phyloP scores from a whole-genome alignment of 2,888 invertebrate genomes.

The Falcaria lacertinaria region DNA sequence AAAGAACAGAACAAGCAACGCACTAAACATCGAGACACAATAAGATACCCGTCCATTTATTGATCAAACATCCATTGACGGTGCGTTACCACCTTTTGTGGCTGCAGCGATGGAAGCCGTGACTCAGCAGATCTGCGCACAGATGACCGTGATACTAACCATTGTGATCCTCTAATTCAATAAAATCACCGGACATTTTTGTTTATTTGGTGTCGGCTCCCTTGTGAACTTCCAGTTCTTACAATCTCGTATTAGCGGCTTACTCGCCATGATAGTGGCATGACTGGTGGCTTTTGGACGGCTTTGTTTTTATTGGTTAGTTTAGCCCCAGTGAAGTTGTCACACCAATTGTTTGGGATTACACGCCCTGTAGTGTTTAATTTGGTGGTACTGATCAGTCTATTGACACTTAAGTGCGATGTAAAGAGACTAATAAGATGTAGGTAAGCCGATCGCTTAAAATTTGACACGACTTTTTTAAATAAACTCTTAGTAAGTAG shows the following conservation, averaged over 20 bases:
- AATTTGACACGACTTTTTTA: no score
- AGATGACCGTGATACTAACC: slow-evolving; percentile 45
- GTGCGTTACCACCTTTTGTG: slow-evolving; percentile 75
- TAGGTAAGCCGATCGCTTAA: no score
- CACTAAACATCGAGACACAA: slow-evolving; percentile 23
- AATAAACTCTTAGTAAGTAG: no score
- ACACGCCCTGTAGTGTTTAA: slow-evolving; percentile 7
- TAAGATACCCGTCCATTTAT: slow-evolving; percentile 61
- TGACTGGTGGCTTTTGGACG: slow-evolving; percentile 43
- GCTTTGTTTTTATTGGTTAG: slow-evolving; percentile 22
- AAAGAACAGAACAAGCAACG: slow-evolving; percentile 11
- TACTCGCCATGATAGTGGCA: slow-evolving; percentile 52
- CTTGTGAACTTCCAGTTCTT: slow-evolving; percentile 51
- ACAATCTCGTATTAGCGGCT: slow-evolving; percentile 58
- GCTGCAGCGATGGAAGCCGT: slow-evolving; percentile 50
- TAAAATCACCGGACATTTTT: slow-evolving; percentile 76
- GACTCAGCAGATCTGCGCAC: slow-evolving; percentile 55
- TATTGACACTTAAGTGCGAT: neutral
- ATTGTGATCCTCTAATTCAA: slow-evolving; percentile 78
- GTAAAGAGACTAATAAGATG: no score
- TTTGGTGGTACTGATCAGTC: neutral
- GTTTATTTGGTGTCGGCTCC: slow-evolving; percentile 70
- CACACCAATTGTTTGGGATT: slow-evolving; percentile 16
- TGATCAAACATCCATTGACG: slow-evolving; percentile 75
- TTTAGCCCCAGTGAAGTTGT: slow-evolving; percentile 11